Evolutionary conservation across 2,888 invertebrate species (phyloP).

Genomic region (Cheilosia variabilis): DNA sequence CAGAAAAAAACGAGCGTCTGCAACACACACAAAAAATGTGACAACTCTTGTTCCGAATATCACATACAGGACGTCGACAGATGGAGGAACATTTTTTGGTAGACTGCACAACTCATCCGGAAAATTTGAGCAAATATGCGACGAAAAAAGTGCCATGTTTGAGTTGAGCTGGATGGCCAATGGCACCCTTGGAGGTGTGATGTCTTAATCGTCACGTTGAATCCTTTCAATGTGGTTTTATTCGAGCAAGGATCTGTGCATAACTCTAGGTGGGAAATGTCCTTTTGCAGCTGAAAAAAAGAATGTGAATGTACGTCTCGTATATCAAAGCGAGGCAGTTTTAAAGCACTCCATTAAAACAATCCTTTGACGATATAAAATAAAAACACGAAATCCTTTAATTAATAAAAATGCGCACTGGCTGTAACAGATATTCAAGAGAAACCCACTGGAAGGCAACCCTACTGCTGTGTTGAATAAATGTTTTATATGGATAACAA

Average conservation of each 20-base stretch:
- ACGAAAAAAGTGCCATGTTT: constrained; percentile 3
- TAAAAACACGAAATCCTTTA: not conserved
- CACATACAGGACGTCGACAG: constrained; percentile 19
- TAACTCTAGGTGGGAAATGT: not conserved
- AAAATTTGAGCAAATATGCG: constrained; percentile 55
- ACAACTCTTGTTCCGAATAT: not conserved
- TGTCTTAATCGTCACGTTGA: constrained; percentile 24
- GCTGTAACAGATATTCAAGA: constrained; percentile 28
- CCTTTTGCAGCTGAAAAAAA: constrained; percentile 6
- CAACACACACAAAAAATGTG: not conserved
- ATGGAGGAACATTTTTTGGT: constrained; percentile 45
- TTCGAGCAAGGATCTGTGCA: not conserved
- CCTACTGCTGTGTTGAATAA: not conserved
- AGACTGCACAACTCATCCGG: constrained; percentile 24
- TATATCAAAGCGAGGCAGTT: constrained; percentile 17
- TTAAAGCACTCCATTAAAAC: constrained; percentile 10
- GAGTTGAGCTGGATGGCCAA: no score
- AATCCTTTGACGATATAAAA: constrained; percentile 1
- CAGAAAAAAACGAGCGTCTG: constrained; percentile 7
- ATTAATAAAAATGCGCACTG: constrained; percentile 35
- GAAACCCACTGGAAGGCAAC: constrained; percentile 17
- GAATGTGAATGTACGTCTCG: not conserved
- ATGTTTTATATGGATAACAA: constrained; percentile 29
- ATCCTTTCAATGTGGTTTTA: not conserved
- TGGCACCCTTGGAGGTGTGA: constrained; percentile 15